Evolutionary conservation across 2,888 invertebrate genomes (phyloP), one percentile per base, ranked within the genome.

Genomic region (Rhaphigaster nebulosa): DNA sequence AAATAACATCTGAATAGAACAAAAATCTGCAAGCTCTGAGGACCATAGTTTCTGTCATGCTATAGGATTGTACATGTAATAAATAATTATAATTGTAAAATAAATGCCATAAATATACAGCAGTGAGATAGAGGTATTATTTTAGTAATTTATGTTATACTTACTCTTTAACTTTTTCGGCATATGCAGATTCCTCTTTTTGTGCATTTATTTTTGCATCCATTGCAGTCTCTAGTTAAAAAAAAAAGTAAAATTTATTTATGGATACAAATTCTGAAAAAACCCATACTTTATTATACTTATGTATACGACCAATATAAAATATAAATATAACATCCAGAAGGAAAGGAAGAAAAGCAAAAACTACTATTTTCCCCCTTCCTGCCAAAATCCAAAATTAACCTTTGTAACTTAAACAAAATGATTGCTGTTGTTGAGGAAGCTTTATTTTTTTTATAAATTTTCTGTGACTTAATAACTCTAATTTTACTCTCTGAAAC

Each of bases 161-260:
- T 80, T 76, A 90, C 90, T 90, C 90, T 60, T 76, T 90, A 18
- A 90, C 80, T 10, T 52, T 76, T 34, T 90, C 50, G 23, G 52
- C 50, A 76, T 80, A 90, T 90, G 45, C 50, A 90, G 76, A 90
- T 29, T 80, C 76, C 41, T 50, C 90, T 56, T n/a, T 90, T 52
- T 90, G 90, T n/a, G 90, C 90, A 90, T 90, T 76, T 41, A 90
- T 90, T 90, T 90, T 90, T 50, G 54, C 52, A 50, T 70, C 60
- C 90, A 90, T 90, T n/a, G 90, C 90, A 29, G 90, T 90, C n/a
- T 90, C 90, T 90, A 29, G 6, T 70, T 34, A 38, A 65, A 0
- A 80, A 80, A 80, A 80, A 41, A 45, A n/a, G n/a, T n/a, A n/a
- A n/a, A n/a, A n/a, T n/a, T n/a, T n/a, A n/a, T n/a, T n/a, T n/a